These are phyloP conservation scores for Ploceus nigricollis DNA, from an alignment of 2,113 vertebrate species.

Conservation along the genomic window DNA sequence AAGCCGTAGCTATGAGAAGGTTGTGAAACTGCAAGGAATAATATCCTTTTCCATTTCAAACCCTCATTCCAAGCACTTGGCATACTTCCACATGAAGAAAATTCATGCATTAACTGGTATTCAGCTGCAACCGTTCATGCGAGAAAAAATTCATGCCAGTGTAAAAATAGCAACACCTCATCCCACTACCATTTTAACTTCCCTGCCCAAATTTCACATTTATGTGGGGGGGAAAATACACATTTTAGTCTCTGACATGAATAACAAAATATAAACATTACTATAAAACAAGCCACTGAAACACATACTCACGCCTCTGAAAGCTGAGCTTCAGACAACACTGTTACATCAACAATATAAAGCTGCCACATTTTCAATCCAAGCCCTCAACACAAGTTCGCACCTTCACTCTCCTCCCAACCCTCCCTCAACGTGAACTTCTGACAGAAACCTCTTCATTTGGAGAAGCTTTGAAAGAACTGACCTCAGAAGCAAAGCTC, in stretches of 20 bases:
- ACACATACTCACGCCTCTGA: neutral
- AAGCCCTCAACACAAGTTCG: fast-evolving
- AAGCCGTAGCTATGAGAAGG: neutral
- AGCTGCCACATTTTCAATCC: neutral
- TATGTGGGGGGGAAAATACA: fast-evolving
- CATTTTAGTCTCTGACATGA: neutral
- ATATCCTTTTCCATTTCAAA: neutral
- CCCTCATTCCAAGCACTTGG: neutral
- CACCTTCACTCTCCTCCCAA: neutral
- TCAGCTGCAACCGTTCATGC: neutral
- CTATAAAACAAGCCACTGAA: neutral
- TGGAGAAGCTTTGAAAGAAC: neutral
- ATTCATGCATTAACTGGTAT: neutral
- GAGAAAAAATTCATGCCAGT: neutral
- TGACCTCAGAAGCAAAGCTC: neutral
- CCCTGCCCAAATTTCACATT: neutral
- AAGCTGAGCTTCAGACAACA: neutral
- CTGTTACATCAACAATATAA: neutral
- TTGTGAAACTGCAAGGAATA: neutral
- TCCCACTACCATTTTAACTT: neutral
- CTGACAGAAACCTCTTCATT: fast-evolving
- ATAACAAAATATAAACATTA: neutral
- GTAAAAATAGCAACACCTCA: neutral
- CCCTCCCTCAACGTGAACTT: fast-evolving
- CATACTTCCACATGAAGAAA: neutral